phyloP scores from a whole-genome alignment of 1,140 invertebrate genomes.

The Solen grandis region DNA sequence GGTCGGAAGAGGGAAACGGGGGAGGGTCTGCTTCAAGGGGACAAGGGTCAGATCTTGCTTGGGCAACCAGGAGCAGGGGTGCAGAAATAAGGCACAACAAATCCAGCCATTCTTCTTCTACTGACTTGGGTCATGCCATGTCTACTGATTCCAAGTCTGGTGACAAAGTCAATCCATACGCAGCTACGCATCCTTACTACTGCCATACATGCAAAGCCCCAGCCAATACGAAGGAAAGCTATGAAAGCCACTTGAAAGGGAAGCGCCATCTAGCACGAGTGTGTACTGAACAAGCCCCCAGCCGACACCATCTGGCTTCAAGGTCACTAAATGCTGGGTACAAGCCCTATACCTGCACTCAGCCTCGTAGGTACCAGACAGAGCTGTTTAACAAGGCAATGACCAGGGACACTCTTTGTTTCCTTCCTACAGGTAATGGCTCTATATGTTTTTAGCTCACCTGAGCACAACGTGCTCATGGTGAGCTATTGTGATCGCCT shows the following conservation, averaged over 20 bases:
- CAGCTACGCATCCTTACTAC: slow-evolving; percentile 56
- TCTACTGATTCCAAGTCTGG: background rate
- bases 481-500: no score
- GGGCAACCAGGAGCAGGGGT: slow-evolving; percentile 45
- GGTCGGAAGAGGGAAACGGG: no score
- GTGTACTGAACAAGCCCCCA: slow-evolving; percentile 58
- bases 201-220: slow-evolving; percentile 66
- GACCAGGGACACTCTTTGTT: slow-evolving; percentile 69
- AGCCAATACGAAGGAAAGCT: slow-evolving; percentile 68
- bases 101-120: background rate
- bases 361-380: slow-evolving; percentile 72
- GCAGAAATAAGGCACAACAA: slow-evolving; percentile 1
- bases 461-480: no score
- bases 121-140: background rate
- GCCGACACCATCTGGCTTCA: slow-evolving; percentile 37
- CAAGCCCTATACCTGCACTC: slow-evolving; percentile 47
- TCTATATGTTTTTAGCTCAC: no score
- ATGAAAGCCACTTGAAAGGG: slow-evolving; percentile 63
- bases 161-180: slow-evolving; percentile 23
- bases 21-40: background rate
- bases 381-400: slow-evolving; percentile 72
- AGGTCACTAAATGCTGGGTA: slow-evolving; percentile 17
- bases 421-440: slow-evolving; percentile 78
- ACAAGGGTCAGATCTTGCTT: slow-evolving; percentile 30
- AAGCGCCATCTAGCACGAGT: slow-evolving; percentile 61